Evolutionary conservation across 2,888 invertebrate genomes (phyloP).

Genomic region (Notodonta ziczac): DNA sequence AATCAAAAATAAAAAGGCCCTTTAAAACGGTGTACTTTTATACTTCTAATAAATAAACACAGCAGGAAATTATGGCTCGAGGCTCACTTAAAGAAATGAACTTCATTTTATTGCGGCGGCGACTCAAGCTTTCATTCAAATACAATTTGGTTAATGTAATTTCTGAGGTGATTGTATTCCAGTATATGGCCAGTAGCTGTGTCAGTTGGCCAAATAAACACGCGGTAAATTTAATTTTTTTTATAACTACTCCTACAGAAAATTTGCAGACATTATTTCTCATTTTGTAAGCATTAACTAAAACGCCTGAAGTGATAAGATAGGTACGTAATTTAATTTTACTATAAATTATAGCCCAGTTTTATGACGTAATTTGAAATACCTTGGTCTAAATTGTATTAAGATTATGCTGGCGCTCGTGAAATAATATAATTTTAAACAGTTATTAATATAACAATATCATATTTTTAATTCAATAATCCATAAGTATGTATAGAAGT

Average conservation of each 20-base stretch:
- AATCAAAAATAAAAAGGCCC: slow-evolving; percentile 23
- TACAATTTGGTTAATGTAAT: slow-evolving; percentile 76
- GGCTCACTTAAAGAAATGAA: slow-evolving; percentile 69
- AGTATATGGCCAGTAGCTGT: slow-evolving; percentile 21
- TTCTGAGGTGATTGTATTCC: slow-evolving; percentile 64
- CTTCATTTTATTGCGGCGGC: slow-evolving; percentile 70
- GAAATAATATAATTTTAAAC: no score
- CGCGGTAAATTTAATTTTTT: neutral
- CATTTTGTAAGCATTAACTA: slow-evolving; percentile 27
- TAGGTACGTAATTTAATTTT: slow-evolving; percentile 38
- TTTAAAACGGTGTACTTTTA: slow-evolving; percentile 35
- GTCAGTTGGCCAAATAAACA: neutral
- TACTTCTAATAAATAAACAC: slow-evolving; percentile 51
- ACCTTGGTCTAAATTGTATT: slow-evolving; percentile 11
- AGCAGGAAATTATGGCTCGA: slow-evolving; percentile 46
- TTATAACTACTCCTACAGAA: slow-evolving; percentile 23
- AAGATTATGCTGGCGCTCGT: no score
- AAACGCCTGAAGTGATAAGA: slow-evolving; percentile 36
- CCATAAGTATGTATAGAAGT: no score
- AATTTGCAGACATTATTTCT: slow-evolving; percentile 32
- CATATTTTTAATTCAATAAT: no score
- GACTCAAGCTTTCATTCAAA: slow-evolving; percentile 64
- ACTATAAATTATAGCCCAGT: slow-evolving; percentile 7
- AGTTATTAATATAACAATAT: no score
- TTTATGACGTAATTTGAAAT: slow-evolving; percentile 22